phyloP scores from a whole-genome alignment of 1,140 invertebrate species.

The Trichogramma pretiosum region DNA sequence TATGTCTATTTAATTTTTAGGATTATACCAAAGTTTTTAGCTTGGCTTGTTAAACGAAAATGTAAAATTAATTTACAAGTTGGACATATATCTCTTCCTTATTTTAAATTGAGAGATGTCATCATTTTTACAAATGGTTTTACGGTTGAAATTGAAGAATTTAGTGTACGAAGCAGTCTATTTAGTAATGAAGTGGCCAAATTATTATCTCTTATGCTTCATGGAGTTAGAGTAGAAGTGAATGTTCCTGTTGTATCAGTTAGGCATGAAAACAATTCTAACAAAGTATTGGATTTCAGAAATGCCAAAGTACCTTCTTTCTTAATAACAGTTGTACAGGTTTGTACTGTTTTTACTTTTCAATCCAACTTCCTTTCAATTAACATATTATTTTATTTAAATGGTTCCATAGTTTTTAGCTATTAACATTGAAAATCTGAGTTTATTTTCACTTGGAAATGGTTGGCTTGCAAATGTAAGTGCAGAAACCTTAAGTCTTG shows the following conservation, averaged over 20 bases:
- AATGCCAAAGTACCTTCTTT: conserved; percentile 66
- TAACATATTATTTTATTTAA: conserved; percentile 11
- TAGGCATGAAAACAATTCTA: conserved; percentile 29
- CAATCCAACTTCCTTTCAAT: conserved; percentile 3
- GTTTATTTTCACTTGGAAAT: conserved; percentile 61
- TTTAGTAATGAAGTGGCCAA: conserved; percentile 85
- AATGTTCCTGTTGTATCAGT: conserved; percentile 47
- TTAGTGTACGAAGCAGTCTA: conserved; percentile 79
- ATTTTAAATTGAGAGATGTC: conserved; percentile 58
- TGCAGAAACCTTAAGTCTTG: conserved; percentile 65
- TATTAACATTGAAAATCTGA: conserved; percentile 76
- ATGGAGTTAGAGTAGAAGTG: conserved; percentile 76
- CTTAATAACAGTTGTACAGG: conserved; percentile 74
- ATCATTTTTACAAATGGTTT: conserved; percentile 59
- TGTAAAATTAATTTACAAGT: conserved; percentile 59
- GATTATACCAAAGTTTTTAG: conserved; percentile 55
- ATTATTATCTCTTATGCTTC: conserved; percentile 72
- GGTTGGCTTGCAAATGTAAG: conserved; percentile 69
- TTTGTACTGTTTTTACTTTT: conserved; percentile 29
- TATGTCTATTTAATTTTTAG: conserved; percentile 36
- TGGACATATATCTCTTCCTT: conserved; percentile 58
- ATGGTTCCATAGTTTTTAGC: conserved; percentile 62
- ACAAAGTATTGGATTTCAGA: conserved; percentile 54
- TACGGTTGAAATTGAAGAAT: conserved; percentile 70
- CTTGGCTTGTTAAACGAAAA: conserved; percentile 59